Base-by-base conservation (phyloP, 2,888 invertebrate species). In the Operophtera brumata region DNA sequence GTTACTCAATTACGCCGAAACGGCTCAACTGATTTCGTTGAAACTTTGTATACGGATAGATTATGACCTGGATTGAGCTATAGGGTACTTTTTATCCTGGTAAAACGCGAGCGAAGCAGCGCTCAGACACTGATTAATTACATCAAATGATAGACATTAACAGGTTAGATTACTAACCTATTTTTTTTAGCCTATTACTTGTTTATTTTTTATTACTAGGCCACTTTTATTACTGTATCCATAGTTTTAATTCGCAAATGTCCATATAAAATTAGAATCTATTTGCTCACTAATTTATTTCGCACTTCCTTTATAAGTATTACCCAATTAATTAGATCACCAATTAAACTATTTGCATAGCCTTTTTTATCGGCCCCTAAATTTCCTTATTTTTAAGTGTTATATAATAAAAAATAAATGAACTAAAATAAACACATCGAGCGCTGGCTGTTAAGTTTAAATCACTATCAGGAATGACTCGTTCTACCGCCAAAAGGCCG, bases 401-500 rank as follows among this genome's bases (percentile, higher is more conserved):
- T 20, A 20, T 20, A 30, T 7, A 49, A 37, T 36, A 35, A 26
- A 49, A 30, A 30, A 11, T n/a, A 42, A 14, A 12, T 8, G 12
- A 28, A 32, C 37, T n/a, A 25, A 14, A 30, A 30, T 13, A 28
- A 47, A 25, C 25, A 25, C 4, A 2, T 10, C 8, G 36, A 26
- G 12, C 13, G 11, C 8, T 6, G 37, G 37, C 25, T 14, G 11
- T 11, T 9, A 30, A 14, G 39, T 28, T 32, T 28, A 46, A 28
- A 37, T 37, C 25, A 36, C 10, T 40, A 34, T 5, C 10, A 34
- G 2, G 2, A 1, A 9, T 30, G 7, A 26, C 25, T 37, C 8
- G 12, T 10, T 26, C 11, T 30, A 11, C 43, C 40, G 47, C 54
- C 64, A 57, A 61, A 44, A 54, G 47, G 35, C 47, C n/a, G 54